Base-by-base conservation (phyloP, 2,797 vertebrate species). In the Decapterus maruadsi region DNA sequence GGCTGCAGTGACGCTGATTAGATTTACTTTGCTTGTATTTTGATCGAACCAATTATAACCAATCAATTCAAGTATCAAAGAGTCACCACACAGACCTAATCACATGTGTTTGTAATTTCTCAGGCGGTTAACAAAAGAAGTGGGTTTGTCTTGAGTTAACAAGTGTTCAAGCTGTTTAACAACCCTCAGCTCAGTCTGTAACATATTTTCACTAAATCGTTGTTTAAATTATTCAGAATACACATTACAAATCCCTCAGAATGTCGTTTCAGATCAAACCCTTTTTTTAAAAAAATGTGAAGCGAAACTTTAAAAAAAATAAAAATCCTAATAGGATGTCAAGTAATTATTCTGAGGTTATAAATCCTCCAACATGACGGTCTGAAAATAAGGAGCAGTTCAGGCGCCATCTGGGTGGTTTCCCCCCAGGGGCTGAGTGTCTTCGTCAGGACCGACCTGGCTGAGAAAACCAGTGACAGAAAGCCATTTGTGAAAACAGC, bases 401-500 rank as follows among this genome's bases (percentile, higher is more conserved):
- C 11, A 64, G 57, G 2, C 22, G 68, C 60, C 36, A 40, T 67
- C 16, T 51, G 51, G 17, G 45, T 54, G 54, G 1, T 34, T 79
- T 65, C 46, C 60, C 68, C 46, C 60, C 45, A 4, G 46, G 50
- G 64, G 11, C 1, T 5, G 36, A 48, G 26, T 6, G 26, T 22
- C 56, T 51, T 64, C 12, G 8, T 60, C 56, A 11, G 40, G 42
- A 54, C 14, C 9, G 36, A 11, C 53, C 54, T 38, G 68, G 36
- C 81, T 76, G 22, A 61, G 16, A 60, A 48, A 48, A 68, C 20
- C 63, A 7, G 40, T 14, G 56, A 66, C 75, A 74, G 56, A 56
- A 75, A 80, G n/a, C 5, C 38, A 53, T 70, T 77, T 78, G 19
- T 72, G 45, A 58, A 66, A 78, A 65, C 80, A 75, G 48, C 62